Base-by-base conservation (phyloP, 2,797 vertebrate species). In the Lepus townsendii region DNA sequence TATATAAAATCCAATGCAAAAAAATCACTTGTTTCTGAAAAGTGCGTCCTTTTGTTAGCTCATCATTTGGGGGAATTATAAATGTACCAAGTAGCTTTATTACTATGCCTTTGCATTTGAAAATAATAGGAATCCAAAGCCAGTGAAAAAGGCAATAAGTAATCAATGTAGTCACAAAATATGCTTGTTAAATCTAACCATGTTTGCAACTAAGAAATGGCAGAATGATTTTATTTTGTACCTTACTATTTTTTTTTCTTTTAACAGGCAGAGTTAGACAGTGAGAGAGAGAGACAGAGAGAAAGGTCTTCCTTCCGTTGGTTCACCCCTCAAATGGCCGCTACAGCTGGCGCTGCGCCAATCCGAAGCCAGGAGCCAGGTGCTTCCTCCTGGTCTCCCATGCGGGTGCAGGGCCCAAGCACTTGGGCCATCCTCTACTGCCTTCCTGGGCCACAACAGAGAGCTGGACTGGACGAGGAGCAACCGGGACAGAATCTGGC, bases 141-240 rank as follows among this genome's bases (percentile, higher is more conserved):
- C 83, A 62, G 22, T 57, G 11, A 92, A 27, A 77, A 91, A 90
- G 83, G 6, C 4, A 80, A 5, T 83, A 71, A 71, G 8, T 83
- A 88, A 62, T 26, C 26, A 71, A 90, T 32, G 32, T 35, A n/a
- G 26, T 82, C 65, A 85, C 4, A 90, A n/a, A 52, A 30, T 71
- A 76, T 62, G 32, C 73, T 90, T 90, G 73, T 84, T 87, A 73
- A 75, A 82, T 68, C 32, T 76, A 42, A n/a, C 90, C 76, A 91
- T 14, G 2, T 80, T 80, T 85, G 42, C 50, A 77, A 26, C n/a
- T 82, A 68, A 69, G 24, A 85, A 84, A 68, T 85, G 19, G 32
- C 27, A 82, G 38, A 84, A 68, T 32, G 42, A 76, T 76, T 88
- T 73, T 63, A 85, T 77, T 95, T 93, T 92, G 69, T 88, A 60